Evolutionary conservation across 2,797 vertebrate genomes (phyloP).

Genomic region (Pangasius macronema): DNA sequence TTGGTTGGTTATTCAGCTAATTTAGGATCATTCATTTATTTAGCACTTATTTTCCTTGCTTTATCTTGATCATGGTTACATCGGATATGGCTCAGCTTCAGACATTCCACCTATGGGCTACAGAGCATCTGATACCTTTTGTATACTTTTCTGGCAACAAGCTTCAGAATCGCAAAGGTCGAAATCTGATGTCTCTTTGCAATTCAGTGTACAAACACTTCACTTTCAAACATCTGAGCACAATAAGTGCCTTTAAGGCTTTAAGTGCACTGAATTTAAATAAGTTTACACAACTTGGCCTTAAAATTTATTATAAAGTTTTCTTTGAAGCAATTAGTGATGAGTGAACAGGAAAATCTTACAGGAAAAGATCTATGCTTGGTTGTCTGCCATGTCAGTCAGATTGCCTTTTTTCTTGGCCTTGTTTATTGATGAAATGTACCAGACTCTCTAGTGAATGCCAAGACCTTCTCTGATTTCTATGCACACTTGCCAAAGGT

Average conservation of each 20-base stretch:
- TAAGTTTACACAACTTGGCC: background rate
- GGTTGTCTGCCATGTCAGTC: background rate
- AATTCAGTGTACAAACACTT: background rate
- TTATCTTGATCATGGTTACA: background rate
- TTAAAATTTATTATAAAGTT: background rate
- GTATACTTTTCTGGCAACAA: background rate
- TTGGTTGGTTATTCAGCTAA: background rate
- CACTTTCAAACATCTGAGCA: background rate
- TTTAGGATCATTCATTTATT: background rate
- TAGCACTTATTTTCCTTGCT: background rate
- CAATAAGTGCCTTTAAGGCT: background rate
- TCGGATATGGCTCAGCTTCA: background rate
- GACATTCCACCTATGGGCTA: background rate
- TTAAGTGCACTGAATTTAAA: background rate
- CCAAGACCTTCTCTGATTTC: conserved; percentile 4
- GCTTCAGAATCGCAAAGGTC: background rate
- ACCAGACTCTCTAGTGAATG: conserved; percentile 1
- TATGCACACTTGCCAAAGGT: background rate
- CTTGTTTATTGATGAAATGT: background rate
- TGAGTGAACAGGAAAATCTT: background rate
- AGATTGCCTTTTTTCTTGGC: background rate
- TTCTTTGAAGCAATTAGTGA: background rate
- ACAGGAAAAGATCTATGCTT: background rate
- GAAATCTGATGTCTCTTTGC: background rate
- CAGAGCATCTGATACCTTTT: background rate